Conservation (phyloP, 2,113 vertebrate species). For the Phylloscopus trochiloides region DNA sequence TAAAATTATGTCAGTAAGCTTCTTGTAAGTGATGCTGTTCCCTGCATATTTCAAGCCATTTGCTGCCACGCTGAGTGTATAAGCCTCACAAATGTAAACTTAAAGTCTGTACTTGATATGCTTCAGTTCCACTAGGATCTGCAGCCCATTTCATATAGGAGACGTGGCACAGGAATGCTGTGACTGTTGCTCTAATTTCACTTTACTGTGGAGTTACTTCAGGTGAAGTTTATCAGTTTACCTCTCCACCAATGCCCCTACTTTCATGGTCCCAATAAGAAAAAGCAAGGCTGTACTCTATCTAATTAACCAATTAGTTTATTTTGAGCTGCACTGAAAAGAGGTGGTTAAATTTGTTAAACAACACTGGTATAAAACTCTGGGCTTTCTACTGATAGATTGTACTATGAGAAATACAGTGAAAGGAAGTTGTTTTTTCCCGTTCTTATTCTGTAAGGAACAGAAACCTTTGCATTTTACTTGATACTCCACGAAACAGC, state of each 20-base stretch:
- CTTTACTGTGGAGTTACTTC: not conserved
- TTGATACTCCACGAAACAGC: not conserved
- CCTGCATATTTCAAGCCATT: not conserved
- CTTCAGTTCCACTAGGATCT: not conserved
- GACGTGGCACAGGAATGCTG: not conserved
- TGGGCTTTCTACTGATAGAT: not conserved
- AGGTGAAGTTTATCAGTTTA: not conserved
- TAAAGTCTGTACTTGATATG: not conserved
- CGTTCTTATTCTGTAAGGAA: not conserved
- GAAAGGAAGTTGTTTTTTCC: not conserved
- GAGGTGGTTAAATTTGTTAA: not conserved
- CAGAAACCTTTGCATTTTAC: not conserved
- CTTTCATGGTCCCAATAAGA: fast-evolving
- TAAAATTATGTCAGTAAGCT: not conserved
- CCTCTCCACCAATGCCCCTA: not conserved
- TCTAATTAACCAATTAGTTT: not conserved
- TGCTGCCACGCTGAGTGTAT: not conserved
- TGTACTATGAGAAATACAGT: not conserved
- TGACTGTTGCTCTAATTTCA: not conserved
- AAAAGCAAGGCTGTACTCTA: not conserved
- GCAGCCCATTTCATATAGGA: not conserved
- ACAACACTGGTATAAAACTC: not conserved
- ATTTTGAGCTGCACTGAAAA: not conserved
- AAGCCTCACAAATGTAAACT: not conserved
- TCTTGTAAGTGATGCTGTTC: not conserved